Conservation (phyloP, 2,797 vertebrate genomes). For the Sitta carolinensis region DNA sequence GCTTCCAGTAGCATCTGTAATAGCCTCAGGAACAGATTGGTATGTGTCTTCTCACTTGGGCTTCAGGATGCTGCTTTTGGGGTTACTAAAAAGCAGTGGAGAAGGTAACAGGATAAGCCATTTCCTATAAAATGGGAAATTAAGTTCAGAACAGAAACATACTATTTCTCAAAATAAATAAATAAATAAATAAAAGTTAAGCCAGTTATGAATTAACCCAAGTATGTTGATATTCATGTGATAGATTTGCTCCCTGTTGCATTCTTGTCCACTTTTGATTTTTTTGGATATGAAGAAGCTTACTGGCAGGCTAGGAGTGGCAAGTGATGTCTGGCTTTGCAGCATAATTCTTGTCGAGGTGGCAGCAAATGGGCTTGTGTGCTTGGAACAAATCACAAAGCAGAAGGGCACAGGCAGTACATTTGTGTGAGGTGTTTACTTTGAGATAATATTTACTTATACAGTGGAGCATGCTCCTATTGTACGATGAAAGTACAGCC, state of each 20-base stretch:
- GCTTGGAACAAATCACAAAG: background rate
- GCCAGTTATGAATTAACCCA: background rate
- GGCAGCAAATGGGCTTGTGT: background rate
- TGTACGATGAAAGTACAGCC: background rate
- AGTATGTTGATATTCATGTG: too few relatives aligned
- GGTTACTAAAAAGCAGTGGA: background rate
- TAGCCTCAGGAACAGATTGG: background rate
- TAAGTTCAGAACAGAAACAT: background rate
- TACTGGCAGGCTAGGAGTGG: background rate
- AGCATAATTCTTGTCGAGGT: background rate
- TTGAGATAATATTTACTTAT: constrained; percentile 30
- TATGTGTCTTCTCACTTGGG: background rate
- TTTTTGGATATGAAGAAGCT: background rate
- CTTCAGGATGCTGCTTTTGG: background rate
- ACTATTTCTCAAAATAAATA: background rate
- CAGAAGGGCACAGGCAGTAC: background rate
- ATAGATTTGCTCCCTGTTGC: background rate
- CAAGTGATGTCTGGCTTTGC: background rate
- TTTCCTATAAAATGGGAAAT: background rate
- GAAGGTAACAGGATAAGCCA: background rate
- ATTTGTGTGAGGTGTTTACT: constrained; percentile 20
- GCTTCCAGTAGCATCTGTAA: background rate
- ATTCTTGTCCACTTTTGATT: background rate
- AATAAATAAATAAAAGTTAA: background rate
- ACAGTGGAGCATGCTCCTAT: background rate